Evolutionary conservation across 1,140 invertebrate genomes (phyloP), one percentile per base, ranked within the genome.

Genomic region (Steinernema feltiae): DNA sequence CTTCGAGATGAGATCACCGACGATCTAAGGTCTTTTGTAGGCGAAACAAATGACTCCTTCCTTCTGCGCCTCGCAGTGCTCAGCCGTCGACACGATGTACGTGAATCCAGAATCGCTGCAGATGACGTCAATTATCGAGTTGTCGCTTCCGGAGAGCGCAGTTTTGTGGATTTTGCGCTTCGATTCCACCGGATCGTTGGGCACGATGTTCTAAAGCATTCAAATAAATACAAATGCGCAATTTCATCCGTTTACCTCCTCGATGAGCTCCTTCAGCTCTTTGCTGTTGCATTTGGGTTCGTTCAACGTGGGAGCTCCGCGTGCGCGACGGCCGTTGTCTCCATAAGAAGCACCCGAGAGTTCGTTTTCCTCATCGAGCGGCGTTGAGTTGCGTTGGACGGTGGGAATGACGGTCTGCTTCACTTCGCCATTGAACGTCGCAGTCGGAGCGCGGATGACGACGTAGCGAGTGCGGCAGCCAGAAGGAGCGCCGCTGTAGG

Each of bases 41-140:
- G 74, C 73, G 21, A 79, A 79, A 32, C 78, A 79, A 21, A 79
- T 79, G 31, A 79, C 78, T 35, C 73, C 73, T 18, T 78, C 78
- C 32, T 70, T 71, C 71, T 79, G 78, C n/a, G 78, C 71, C 71
- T 79, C 78, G 32, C 78, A 79, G 72, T 79, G 78, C 29, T 79
- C 78, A 17, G 78, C 77, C 30, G 78, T 79, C 17, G 78, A 73
- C 17, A 79, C 78, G 24, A 79, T 72, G 72, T 79, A 79, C 17
- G 78, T 79, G 72, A 79, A 79, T 30, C 78, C 78, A 32, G 72
- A 30, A 70, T 78, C 32, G 77, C 76, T 46, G 35, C 77, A 78
- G 27, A 78, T 76, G 15, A 78, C 77, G 48, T 78, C 77, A n/a
- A 78, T 74, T 72, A 78, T 35, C 46, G 69, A 27, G 71, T 31